These are phyloP conservation scores for Tenebrosternarchus preto DNA, from an alignment of 2,113 vertebrate genomes.

Conservation along the genomic window DNA sequence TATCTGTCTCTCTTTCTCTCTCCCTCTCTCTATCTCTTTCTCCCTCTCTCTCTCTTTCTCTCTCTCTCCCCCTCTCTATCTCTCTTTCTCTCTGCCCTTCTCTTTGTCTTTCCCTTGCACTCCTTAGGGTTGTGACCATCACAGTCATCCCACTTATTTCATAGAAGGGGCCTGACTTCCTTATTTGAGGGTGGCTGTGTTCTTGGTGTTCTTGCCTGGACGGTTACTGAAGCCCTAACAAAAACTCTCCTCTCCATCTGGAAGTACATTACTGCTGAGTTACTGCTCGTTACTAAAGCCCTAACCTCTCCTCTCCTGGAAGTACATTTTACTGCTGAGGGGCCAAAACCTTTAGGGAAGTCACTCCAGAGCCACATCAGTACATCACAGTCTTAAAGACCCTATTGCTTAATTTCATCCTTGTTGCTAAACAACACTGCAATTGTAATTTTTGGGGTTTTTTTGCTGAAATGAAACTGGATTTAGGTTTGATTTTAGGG, in stretches of 20 bases:
- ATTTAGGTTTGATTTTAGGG: conserved; percentile 11
- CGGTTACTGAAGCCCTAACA: no score
- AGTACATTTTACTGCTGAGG: conserved; percentile 35
- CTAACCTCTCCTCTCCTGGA: conserved; percentile 36
- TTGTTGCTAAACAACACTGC: conserved; percentile 41
- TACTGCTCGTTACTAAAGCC: no score
- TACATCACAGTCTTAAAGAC: conserved; percentile 26
- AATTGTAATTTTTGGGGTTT: not conserved
- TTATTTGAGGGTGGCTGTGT: conserved; percentile 52
- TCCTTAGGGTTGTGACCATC: conserved; percentile 44
- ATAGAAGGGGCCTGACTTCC: conserved; percentile 24
- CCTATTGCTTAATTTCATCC: conserved; percentile 31
- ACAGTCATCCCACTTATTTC: conserved; percentile 45
- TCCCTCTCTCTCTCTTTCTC: conserved; percentile 8
- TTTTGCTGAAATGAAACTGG: conserved; percentile 9
- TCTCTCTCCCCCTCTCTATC: conserved; percentile 35
- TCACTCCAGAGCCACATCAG: conserved; percentile 29
- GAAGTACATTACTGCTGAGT: no score
- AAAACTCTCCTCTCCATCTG: no score
- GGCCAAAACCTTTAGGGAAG: conserved; percentile 8
- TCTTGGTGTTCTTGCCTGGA: no score
- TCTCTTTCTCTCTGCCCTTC: conserved; percentile 15
- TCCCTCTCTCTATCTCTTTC: conserved; percentile 27
- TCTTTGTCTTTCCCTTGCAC: not conserved
- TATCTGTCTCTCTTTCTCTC: conserved; percentile 28